Base-by-base conservation (phyloP, 2,113 vertebrate genomes). In the Murina feae region DNA sequence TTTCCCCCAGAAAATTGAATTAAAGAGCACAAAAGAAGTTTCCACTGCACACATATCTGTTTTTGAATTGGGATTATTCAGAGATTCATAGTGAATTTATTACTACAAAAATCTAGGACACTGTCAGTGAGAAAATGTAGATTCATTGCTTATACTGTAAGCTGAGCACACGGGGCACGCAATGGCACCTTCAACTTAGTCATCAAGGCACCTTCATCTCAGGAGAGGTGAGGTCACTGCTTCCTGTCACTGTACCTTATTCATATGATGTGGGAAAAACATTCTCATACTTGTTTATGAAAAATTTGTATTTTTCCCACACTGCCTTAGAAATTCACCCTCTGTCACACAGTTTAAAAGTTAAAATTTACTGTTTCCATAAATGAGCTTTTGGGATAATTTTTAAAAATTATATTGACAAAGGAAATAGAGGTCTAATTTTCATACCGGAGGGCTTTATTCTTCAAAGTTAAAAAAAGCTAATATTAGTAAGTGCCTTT, bases 61-160 rank as follows among this genome's bases (percentile, higher is more conserved):
- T 96, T 90, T 79, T 79, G 90, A 97, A 58, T 65, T 93, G 44
- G 79, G 23, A 96, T 74, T 95, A 79, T 93, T 74, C 60, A 20
- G 39, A 53, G 37, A 44, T 9, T 96, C 91, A 89, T 94, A 92
- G 75, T 60, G 2, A 30, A 82, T 13, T 44, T 89, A 74, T 86
- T 53, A 83, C 75, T 91, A 79, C 14, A 95, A 91, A 90, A 66
- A 60, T 86, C 81, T 93, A 72, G 95, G 53, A 10, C 58, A 93
- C 25, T 28, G 16, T 47, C 37, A 92, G 92, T 81, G 2, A 37
- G 80, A 95, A 93, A 88, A 97, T 87, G 30, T 1, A 0, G 51
- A 95, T 65, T 89, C 35, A 75, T 1, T 47, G 47, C 58, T 81
- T 74, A 37, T 35, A 4, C 74, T 95, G 94, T 68, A 72, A 39